Evolutionary conservation across 2,888 invertebrate species (phyloP).

Genomic region (Clepsis dumicolana): DNA sequence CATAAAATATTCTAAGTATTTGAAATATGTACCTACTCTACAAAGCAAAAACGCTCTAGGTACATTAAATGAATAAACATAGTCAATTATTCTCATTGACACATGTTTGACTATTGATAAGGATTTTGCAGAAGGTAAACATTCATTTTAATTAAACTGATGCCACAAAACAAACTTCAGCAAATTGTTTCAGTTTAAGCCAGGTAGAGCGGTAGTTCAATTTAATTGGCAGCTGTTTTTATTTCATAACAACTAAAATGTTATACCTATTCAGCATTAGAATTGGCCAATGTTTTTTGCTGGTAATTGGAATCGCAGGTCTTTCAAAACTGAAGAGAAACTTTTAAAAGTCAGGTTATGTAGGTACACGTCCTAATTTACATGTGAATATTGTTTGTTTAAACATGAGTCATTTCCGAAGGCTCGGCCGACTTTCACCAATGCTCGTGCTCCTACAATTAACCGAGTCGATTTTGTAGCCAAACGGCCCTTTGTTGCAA

Average conservation of each 20-base stretch:
- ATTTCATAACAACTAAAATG: constrained; percentile 1
- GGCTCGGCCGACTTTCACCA: constrained; percentile 78
- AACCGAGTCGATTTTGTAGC: constrained; percentile 56
- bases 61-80: neutral
- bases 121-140: constrained; percentile 15
- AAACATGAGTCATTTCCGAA: constrained; percentile 78
- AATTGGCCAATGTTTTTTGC: neutral
- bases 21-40: neutral
- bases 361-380: constrained; percentile 71
- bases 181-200: constrained; percentile 35
- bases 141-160: constrained; percentile 42
- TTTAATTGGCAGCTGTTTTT: constrained; percentile 12
- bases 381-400: constrained; percentile 76
- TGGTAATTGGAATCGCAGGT: constrained; percentile 5
- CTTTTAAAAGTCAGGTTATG: constrained; percentile 54
- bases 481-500: constrained; percentile 54
- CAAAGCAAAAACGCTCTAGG: neutral
- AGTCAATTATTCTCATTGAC: constrained; percentile 6
- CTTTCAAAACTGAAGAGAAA: constrained; percentile 58
- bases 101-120: constrained; percentile 10
- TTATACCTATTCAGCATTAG: neutral
- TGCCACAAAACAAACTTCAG: constrained; percentile 32
- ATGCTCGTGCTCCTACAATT: constrained; percentile 70
- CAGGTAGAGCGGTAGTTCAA: constrained; percentile 20
- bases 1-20: neutral